These are phyloP conservation scores for Adelphocoris suturalis DNA, from an alignment of 2,888 invertebrate genomes.

Conservation along the genomic window DNA sequence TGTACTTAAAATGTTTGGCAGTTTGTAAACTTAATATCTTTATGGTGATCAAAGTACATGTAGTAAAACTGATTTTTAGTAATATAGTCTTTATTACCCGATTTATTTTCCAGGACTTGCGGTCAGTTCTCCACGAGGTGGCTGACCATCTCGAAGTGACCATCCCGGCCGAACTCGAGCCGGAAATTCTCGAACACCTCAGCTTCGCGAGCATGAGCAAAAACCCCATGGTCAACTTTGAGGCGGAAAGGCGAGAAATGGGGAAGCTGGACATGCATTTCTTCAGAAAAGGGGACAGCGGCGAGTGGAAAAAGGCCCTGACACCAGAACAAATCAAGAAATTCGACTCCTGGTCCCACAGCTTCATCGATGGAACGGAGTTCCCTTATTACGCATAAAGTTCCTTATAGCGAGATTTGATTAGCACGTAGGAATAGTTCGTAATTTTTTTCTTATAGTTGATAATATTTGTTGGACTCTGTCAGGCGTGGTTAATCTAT, in stretches of 20 bases:
- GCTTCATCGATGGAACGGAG: constrained; percentile 69
- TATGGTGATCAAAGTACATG: too few species aligned
- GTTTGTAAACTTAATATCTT: too few species aligned
- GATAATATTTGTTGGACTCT: too few species aligned
- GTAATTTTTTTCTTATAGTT: too few species aligned
- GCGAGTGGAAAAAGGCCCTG: constrained; percentile 78
- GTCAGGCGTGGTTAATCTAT: too few species aligned
- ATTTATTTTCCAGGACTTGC: constrained; percentile 78
- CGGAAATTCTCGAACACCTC: constrained; percentile 79
- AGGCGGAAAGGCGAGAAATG: constrained; percentile 78
- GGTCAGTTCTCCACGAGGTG: constrained; percentile 78
- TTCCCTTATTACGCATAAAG: constrained; percentile 69
- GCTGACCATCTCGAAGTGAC: constrained; percentile 79
- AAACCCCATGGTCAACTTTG: constrained; percentile 82
- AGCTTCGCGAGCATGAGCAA: constrained; percentile 82
- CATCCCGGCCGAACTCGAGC: constrained; percentile 78
- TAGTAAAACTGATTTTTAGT: too few species aligned
- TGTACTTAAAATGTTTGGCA: too few species aligned
- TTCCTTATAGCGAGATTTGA: too few species aligned
- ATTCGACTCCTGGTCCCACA: constrained; percentile 78
- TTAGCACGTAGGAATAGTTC: too few species aligned
- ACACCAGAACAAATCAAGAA: constrained; percentile 75
- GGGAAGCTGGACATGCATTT: constrained; percentile 78
- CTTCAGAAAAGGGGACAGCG: constrained; percentile 80
- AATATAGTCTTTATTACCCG: too few species aligned